These are phyloP conservation scores for Bucco capensis DNA, from an alignment of 2,113 vertebrate species.

Conservation along the genomic window DNA sequence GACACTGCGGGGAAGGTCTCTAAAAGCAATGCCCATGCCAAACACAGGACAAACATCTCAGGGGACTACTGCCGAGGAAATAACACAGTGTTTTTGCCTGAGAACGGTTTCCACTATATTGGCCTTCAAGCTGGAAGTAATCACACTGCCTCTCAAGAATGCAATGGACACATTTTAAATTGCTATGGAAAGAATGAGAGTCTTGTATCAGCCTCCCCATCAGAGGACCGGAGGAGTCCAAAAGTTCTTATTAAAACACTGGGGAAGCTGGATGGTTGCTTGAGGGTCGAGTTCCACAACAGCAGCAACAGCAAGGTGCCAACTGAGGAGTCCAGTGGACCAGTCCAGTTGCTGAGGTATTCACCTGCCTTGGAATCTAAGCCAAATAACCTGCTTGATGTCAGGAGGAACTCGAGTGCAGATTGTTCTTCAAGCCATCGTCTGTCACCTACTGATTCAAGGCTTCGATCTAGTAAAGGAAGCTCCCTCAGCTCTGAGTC, in stretches of 20 bases:
- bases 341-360: slow-evolving; percentile 89
- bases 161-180: slow-evolving; percentile 74
- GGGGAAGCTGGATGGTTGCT: slow-evolving; percentile 83
- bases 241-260: slow-evolving; percentile 91
- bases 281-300: slow-evolving; percentile 92
- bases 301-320: slow-evolving; percentile 62
- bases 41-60: slow-evolving; percentile 66
- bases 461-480: slow-evolving; percentile 87
- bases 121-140: slow-evolving; percentile 65
- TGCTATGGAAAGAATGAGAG: slow-evolving; percentile 69
- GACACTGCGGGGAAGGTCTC: slow-evolving; percentile 78
- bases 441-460: slow-evolving; percentile 73
- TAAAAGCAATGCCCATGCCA: slow-evolving; percentile 66
- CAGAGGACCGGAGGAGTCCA: slow-evolving; percentile 85
- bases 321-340: slow-evolving; percentile 73
- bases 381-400: slow-evolving; percentile 55
- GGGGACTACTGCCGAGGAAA: slow-evolving; percentile 66
- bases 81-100: slow-evolving; percentile 47
- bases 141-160: slow-evolving; percentile 56
- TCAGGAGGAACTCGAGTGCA: slow-evolving; percentile 64
- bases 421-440: slow-evolving; percentile 64
- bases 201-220: slow-evolving; percentile 39
- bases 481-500: slow-evolving; percentile 92
- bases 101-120: slow-evolving; percentile 73
- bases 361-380: slow-evolving; percentile 79